These are phyloP conservation scores for Amniataba percoides DNA, from an alignment of 2,797 vertebrate genomes.

Conservation along the genomic window DNA sequence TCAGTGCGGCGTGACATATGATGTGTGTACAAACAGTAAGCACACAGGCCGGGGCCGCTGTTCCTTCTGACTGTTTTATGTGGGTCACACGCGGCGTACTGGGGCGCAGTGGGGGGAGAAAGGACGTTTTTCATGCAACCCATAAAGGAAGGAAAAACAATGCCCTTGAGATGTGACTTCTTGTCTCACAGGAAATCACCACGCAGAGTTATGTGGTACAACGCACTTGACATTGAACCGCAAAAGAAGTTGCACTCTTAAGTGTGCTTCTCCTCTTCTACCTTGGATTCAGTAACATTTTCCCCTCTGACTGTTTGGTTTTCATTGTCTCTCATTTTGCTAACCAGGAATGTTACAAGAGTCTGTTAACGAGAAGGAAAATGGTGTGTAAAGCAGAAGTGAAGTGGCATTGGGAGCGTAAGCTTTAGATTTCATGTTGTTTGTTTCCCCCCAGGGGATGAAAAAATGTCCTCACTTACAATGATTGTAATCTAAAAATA, in stretches of 20 bases:
- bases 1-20: conserved; percentile 71
- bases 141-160: conserved; percentile 63
- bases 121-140: conserved; percentile 70
- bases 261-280: conserved; percentile 10
- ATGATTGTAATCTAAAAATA: background rate
- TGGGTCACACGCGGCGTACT: conserved; percentile 60
- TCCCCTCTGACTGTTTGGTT: conserved; percentile 10
- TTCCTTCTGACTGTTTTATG: conserved; percentile 73
- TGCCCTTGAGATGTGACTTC: conserved; percentile 73
- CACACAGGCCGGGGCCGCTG: conserved; percentile 47
- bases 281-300: conserved; percentile 9
- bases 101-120: conserved; percentile 34
- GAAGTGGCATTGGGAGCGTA: conserved; percentile 1
- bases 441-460: conserved; percentile 15
- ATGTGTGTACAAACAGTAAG: conserved; percentile 74
- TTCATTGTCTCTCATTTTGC: conserved; percentile 21
- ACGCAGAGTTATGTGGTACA: conserved; percentile 56
- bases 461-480: conserved; percentile 1
- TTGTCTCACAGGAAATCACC: conserved; percentile 67
- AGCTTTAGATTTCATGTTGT: conserved; percentile 30
- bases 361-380: conserved; percentile 43
- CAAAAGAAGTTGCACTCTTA: conserved; percentile 4
- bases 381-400: background rate
- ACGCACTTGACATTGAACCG: conserved; percentile 55
- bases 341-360: conserved; percentile 41